phyloP scores from a whole-genome alignment of 2,113 vertebrate genomes.

The Ictalurus furcatus region DNA sequence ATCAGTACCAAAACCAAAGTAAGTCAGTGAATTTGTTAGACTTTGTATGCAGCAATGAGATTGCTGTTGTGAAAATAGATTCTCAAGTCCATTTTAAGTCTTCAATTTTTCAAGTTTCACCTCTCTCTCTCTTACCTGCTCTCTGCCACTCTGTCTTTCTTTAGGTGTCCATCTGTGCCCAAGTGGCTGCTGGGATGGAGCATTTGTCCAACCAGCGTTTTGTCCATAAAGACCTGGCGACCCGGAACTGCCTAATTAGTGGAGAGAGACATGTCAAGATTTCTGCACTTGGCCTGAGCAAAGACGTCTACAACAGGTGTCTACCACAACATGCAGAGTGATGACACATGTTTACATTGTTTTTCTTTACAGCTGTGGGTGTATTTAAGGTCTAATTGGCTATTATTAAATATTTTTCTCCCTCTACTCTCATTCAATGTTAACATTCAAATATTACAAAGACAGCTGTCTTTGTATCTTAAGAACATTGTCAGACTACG shows the following conservation, averaged over 20 bases:
- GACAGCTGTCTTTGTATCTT: background rate
- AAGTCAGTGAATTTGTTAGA: slow-evolving; percentile 43
- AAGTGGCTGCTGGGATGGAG: slow-evolving; percentile 96
- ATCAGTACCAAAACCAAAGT: slow-evolving; percentile 96
- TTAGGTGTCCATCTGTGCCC: slow-evolving; percentile 88
- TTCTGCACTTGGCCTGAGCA: slow-evolving; percentile 90
- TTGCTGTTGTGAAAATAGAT: background rate
- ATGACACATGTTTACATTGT: background rate
- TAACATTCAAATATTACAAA: background rate
- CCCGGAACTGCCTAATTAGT: slow-evolving; percentile 92
- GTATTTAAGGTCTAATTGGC: background rate
- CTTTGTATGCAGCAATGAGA: background rate
- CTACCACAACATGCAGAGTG: background rate
- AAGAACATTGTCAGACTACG: background rate
- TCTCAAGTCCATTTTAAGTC: background rate
- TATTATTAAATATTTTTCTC: background rate
- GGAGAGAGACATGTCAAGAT: slow-evolving; percentile 91
- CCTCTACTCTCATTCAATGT: background rate
- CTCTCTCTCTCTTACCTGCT: background rate
- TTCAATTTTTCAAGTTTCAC: background rate
- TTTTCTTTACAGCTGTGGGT: background rate
- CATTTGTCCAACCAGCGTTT: slow-evolving; percentile 92
- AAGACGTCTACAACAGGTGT: slow-evolving; percentile 96
- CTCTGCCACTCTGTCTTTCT: background rate
- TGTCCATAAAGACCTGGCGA: slow-evolving; percentile 92